Evolutionary conservation across 2,888 invertebrate genomes (phyloP).

Genomic region (Cryptocheilus praepositus): DNA sequence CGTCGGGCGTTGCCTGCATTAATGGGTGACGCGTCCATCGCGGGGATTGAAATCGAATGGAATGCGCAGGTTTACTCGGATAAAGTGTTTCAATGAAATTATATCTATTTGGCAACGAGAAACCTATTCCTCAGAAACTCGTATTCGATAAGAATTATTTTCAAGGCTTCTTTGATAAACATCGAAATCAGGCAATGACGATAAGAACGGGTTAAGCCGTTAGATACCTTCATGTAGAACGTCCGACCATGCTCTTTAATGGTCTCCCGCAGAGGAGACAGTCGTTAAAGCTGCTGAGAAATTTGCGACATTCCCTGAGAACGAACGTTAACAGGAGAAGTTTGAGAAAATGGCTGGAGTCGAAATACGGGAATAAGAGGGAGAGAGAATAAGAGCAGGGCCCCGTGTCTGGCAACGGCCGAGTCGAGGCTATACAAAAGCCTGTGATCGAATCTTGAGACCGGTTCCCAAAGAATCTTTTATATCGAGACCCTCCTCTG

Average conservation of each 20-base stretch:
- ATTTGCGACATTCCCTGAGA: conserved; percentile 39
- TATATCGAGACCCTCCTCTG: conserved; percentile 60
- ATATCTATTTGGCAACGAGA: too few species aligned
- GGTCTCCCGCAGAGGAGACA: conserved; percentile 1
- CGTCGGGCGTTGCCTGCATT: conserved; percentile 12
- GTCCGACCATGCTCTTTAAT: not conserved
- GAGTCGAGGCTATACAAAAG: conserved; percentile 55
- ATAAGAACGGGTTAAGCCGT: too few species aligned
- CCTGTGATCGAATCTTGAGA: conserved; percentile 73
- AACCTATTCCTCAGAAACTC: too few species aligned
- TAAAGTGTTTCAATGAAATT: too few species aligned
- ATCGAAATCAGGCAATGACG: too few species aligned
- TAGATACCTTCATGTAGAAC: not conserved
- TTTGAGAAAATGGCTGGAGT: conserved; percentile 46
- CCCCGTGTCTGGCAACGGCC: conserved; percentile 54
- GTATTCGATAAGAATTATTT: too few species aligned
- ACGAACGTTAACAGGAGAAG: conserved; percentile 19
- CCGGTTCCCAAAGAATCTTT: conserved; percentile 73
- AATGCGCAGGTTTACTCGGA: not conserved
- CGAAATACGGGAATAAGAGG: not conserved
- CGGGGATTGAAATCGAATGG: conserved; percentile 16
- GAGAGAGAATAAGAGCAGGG: conserved; percentile 2
- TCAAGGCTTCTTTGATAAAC: too few species aligned
- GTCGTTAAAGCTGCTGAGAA: conserved; percentile 16
- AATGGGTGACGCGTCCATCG: conserved; percentile 4